phyloP scores from a whole-genome alignment of 1,140 invertebrate genomes.

The Nylanderia fulva region DNA sequence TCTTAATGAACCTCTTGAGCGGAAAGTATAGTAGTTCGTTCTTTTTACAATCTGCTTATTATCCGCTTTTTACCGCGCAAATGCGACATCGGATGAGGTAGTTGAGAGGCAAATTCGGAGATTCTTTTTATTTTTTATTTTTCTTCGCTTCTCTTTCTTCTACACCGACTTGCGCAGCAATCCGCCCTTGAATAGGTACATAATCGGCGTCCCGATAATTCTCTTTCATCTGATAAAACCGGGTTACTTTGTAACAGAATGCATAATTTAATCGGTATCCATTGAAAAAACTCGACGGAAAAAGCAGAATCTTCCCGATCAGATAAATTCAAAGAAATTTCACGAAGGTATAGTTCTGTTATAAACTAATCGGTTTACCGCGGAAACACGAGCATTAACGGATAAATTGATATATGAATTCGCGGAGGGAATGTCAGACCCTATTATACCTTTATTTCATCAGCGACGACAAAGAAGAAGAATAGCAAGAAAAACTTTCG shows the following conservation, averaged over 20 bases:
- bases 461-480: background rate
- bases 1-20: conserved; percentile 43
- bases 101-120: background rate
- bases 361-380: background rate
- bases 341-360: background rate
- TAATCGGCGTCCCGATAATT: too few relatives aligned
- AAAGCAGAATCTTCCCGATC: background rate
- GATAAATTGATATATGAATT: background rate
- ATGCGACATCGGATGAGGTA: background rate
- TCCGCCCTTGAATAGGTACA: too few relatives aligned
- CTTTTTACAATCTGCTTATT: conserved; percentile 26
- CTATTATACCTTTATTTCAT: conserved; percentile 26
- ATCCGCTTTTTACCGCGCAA: background rate
- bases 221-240: too few relatives aligned
- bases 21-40: conserved; percentile 8
- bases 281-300: background rate
- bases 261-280: background rate
- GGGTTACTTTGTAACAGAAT: background rate
- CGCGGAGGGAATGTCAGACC: background rate
- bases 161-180: background rate
- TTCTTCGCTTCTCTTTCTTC: background rate
- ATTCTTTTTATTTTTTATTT: too few relatives aligned
- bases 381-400: background rate
- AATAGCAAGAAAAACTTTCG: background rate
- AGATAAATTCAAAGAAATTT: background rate